phyloP scores from a whole-genome alignment of 2,113 vertebrate species.

The Pleuronectes platessa region DNA sequence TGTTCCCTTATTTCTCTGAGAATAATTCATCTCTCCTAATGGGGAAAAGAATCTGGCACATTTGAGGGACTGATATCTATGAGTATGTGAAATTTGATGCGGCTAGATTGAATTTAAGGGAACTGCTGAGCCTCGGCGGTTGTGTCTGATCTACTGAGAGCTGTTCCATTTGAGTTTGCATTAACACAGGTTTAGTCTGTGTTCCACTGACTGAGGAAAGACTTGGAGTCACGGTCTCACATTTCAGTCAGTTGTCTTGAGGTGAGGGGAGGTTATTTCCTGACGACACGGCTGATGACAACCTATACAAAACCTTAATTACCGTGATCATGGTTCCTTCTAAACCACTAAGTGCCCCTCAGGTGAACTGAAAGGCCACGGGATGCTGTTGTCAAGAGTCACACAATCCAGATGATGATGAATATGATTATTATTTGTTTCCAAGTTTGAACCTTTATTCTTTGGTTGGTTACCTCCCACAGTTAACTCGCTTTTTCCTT shows the following conservation, averaged over 20 bases:
- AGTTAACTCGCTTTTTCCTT: background rate
- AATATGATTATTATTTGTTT: background rate
- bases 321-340: slow-evolving; percentile 38
- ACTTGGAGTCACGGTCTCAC: slow-evolving; percentile 8
- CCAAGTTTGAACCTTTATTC: background rate
- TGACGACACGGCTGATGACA: slow-evolving; percentile 39
- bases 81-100: no score
- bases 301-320: slow-evolving; percentile 38
- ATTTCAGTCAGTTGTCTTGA: slow-evolving; percentile 7
- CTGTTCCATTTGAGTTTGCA: no score
- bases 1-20: no score
- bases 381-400: background rate
- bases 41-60: no score
- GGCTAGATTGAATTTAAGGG: no score
- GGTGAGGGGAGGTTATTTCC: slow-evolving; percentile 29
- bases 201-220: background rate
- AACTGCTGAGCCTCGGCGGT: no score
- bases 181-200: no score
- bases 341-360: slow-evolving; percentile 26
- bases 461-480: background rate
- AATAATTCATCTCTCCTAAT: no score
- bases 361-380: slow-evolving; percentile 25
- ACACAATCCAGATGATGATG: background rate
- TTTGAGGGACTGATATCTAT: no score
- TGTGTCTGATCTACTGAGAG: no score